A percentile compares a stretch with the other conserved stretches of the same genome.
Conservation (phyloP, 1,140 invertebrate species). For the Atta texana region DNA sequence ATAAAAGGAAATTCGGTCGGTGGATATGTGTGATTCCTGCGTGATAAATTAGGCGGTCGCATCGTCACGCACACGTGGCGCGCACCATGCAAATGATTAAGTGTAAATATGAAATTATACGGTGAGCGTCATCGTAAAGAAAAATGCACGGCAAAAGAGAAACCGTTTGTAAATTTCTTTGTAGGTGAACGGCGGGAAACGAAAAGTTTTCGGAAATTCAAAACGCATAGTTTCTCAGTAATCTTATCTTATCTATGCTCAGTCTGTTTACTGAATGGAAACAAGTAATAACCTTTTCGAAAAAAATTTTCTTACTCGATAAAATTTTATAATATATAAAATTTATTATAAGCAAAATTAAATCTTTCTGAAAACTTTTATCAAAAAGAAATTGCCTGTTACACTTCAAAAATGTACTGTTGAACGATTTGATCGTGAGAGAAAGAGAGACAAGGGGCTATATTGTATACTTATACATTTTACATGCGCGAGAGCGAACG, state of each 20-base stretch:
- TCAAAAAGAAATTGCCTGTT: background rate
- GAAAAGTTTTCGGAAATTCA: background rate
- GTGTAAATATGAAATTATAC: conserved; percentile 48
- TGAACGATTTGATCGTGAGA: background rate
- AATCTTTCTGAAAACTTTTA: background rate
- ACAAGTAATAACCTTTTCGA: background rate
- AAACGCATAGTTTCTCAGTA: background rate
- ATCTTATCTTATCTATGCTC: background rate
- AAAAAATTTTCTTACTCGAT: background rate
- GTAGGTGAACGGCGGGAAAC: background rate
- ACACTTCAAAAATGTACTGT: background rate
- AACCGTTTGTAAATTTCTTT: conserved; percentile 11
- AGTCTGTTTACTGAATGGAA: background rate
- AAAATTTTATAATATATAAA: background rate
- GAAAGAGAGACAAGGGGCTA: background rate
- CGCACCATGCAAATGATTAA: conserved; percentile 60
- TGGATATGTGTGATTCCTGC: conserved; percentile 39
- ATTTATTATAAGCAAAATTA: background rate
- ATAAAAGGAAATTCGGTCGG: conserved; percentile 58
- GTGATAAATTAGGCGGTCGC: conserved; percentile 48
- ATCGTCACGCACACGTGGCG: conserved; percentile 44
- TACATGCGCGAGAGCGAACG: background rate
- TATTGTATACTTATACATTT: background rate
- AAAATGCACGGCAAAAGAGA: conserved; percentile 18
- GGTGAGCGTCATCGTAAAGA: conserved; percentile 22